phyloP scores from a whole-genome alignment of 2,113 vertebrate species.

The Monopterus albus region DNA sequence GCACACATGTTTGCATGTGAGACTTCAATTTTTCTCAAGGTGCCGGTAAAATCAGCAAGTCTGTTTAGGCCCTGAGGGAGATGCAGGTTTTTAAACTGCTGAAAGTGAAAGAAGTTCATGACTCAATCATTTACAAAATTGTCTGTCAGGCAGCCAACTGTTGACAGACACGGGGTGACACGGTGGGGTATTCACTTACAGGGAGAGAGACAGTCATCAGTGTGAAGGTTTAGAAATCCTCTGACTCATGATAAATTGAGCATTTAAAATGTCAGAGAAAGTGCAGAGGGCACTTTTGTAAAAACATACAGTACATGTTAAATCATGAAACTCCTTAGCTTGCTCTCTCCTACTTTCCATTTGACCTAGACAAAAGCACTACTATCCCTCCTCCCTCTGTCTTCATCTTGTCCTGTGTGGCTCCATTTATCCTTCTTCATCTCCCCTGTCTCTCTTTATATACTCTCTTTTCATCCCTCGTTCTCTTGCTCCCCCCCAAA shows the following conservation, averaged over 20 bases:
- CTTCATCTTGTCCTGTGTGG: slow-evolving; percentile 29
- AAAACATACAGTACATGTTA: slow-evolving; percentile 58
- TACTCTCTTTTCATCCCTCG: slow-evolving; percentile 24
- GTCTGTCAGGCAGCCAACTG: slow-evolving; percentile 42
- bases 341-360: slow-evolving; percentile 45
- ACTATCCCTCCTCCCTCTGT: slow-evolving; percentile 39
- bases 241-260: slow-evolving; percentile 46
- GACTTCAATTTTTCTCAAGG: not conserved
- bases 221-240: slow-evolving; percentile 53
- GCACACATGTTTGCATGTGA: not conserved
- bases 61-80: slow-evolving; percentile 29
- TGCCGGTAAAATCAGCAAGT: slow-evolving; percentile 40
- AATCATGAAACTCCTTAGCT: slow-evolving; percentile 51
- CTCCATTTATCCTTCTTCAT: slow-evolving; percentile 35
- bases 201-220: slow-evolving; percentile 25
- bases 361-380: slow-evolving; percentile 47
- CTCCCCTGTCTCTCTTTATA: slow-evolving; percentile 39
- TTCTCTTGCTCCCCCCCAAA: slow-evolving; percentile 26
- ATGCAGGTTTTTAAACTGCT: slow-evolving; percentile 23
- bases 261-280: slow-evolving; percentile 53
- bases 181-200: slow-evolving; percentile 29
- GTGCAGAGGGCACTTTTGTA: slow-evolving; percentile 22
- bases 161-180: slow-evolving; percentile 55
- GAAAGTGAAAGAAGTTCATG: slow-evolving; percentile 44
- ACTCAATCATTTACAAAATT: slow-evolving; percentile 48